Percentiles rank a stretch among this genome's conserved stretches.
phyloP scores from a whole-genome alignment of 2,888 invertebrate genomes.

The Mythimna impura region DNA sequence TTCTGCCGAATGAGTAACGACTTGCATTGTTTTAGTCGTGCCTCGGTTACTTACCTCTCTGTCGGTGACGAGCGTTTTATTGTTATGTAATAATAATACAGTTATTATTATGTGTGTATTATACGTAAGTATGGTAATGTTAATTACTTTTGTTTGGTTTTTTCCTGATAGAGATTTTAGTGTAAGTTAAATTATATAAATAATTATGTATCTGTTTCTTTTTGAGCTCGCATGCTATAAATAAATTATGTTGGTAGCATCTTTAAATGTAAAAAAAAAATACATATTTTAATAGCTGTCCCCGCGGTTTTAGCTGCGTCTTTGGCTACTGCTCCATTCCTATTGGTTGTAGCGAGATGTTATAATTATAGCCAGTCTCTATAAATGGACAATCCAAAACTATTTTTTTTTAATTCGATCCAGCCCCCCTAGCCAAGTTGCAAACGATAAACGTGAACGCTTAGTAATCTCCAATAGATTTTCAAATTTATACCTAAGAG shows the following conservation, averaged over 20 bases:
- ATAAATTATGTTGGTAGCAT: not conserved
- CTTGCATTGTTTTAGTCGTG: slow-evolving; percentile 49
- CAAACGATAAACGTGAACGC: too few species aligned
- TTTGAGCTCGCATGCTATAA: not conserved
- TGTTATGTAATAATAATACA: slow-evolving; percentile 49
- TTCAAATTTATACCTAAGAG: too few species aligned
- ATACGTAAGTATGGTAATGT: slow-evolving; percentile 33
- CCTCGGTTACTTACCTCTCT: slow-evolving; percentile 32
- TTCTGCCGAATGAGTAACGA: slow-evolving; percentile 44
- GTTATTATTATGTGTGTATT: slow-evolving; percentile 27
- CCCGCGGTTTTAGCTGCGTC: too few species aligned
- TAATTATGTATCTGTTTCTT: slow-evolving; percentile 9
- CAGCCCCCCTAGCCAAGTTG: too few species aligned
- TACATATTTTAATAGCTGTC: too few species aligned
- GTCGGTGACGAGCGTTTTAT: slow-evolving; percentile 26
- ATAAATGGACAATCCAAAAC: too few species aligned
- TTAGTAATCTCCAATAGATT: too few species aligned
- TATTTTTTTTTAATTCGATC: too few species aligned
- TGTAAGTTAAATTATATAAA: slow-evolving; percentile 28
- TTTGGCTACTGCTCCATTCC: too few species aligned
- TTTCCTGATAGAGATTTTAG: slow-evolving; percentile 8
- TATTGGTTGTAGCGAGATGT: too few species aligned
- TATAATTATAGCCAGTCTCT: too few species aligned
- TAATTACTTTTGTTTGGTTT: slow-evolving; percentile 40
- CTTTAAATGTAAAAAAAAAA: not conserved